Base-by-base conservation (phyloP, 2,113 vertebrate genomes). In the Chinchilla lanigera region DNA sequence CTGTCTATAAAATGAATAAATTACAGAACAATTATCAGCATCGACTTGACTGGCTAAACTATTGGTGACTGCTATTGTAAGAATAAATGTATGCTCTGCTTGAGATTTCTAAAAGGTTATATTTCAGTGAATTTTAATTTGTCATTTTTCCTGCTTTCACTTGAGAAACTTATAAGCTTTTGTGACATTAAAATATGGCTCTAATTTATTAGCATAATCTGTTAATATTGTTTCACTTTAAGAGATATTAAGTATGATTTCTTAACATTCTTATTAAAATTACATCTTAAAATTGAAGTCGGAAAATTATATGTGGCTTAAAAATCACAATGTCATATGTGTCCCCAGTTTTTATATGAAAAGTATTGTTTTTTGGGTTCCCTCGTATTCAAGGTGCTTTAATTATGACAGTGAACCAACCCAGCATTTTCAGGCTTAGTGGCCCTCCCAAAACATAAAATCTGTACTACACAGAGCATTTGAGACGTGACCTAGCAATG, bases 151-250 rank as follows among this genome's bases (percentile, higher is more conserved):
- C 83, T 96, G 81, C 94, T 96, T 97, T 96, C 96, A 97, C 60
- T 89, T 90, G 83, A 96, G 93, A 92, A 93, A 96, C 89, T 60
- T 96, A 95, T 83, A 97, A 90, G 95, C 88, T 96, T 97, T 97
- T 95, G 78, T 98, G 96, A 97, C 96, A 90, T 95, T 94, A 97
- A 98, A 98, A 97, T 1, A 93, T 94, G 90, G 97, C 95, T 93
- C 78, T 97, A 96, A 98, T 95, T 86, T 95, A 52, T 93, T 98
- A 71, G 4, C 82, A 67, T 98, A 98, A 92, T 96, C 98, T 98
- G 97, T 94, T 98, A 98, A 96, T 98, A 95, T 98, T 33, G 2
- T 97, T 97, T 96, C 96, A 90, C 98, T 98, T 98, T 97, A 97
- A 92, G 93, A 97, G 97, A 95, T 93, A 94, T 20, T 26, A 98